These are phyloP conservation scores for Drosophila fuyamai DNA, from an alignment of 1,140 invertebrate genomes.

Conservation along the genomic window DNA sequence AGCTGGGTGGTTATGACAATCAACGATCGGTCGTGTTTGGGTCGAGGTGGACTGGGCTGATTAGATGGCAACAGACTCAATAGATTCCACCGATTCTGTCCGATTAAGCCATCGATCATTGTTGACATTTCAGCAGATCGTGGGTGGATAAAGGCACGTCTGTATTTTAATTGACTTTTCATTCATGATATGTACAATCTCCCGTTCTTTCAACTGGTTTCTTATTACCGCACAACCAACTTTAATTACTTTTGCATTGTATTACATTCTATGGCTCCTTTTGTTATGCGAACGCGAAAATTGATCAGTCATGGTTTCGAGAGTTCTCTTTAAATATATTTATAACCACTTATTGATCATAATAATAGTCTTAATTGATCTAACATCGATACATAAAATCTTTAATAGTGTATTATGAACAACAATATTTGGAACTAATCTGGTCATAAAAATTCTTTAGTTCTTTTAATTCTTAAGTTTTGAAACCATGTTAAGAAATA, in stretches of 20 bases:
- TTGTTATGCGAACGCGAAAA: slow-evolving; percentile 22
- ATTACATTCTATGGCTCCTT: slow-evolving; percentile 3
- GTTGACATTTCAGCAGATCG: slow-evolving; percentile 39
- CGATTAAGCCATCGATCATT: slow-evolving; percentile 53
- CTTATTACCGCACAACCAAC: slow-evolving; percentile 26
- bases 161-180: slow-evolving; percentile 22
- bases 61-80: slow-evolving; percentile 26
- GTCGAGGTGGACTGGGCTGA: slow-evolving; percentile 52
- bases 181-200: slow-evolving; percentile 5
- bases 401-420: slow-evolving; percentile 18
- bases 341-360: slow-evolving; percentile 32
- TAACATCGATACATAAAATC: slow-evolving; percentile 4
- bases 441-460: slow-evolving; percentile 24
- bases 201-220: slow-evolving; percentile 17
- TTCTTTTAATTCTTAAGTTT: slow-evolving; percentile 9
- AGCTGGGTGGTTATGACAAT: slow-evolving; percentile 19
- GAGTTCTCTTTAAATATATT: slow-evolving; percentile 36
- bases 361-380: slow-evolving; percentile 1
- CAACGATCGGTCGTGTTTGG: slow-evolving; percentile 24
- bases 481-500: slow-evolving; percentile 4
- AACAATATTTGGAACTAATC: slow-evolving; percentile 3
- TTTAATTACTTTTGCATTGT: slow-evolving; percentile 33
- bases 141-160: slow-evolving; percentile 36
- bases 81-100: slow-evolving; percentile 25
- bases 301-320: slow-evolving; percentile 40